Percentiles rank a stretch among this genome's conserved stretches.
Conservation (phyloP, 2,113 vertebrate species). For the Euleptes europaea region DNA sequence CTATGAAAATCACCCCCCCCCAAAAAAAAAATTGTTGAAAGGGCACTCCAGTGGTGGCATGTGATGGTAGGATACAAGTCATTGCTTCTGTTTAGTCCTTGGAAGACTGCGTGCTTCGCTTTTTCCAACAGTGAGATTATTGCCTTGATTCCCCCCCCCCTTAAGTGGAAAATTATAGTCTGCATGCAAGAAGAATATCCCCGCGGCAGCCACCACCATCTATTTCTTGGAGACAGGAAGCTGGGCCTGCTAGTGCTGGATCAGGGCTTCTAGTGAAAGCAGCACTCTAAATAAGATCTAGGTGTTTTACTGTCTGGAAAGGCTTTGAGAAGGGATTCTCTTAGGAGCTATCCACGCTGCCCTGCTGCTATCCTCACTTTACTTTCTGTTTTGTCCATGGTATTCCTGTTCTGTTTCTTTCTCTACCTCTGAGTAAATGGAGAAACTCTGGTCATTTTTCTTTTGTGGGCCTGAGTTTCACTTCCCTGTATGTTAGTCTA, state of each 20-base stretch:
- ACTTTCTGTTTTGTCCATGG: fast-evolving
- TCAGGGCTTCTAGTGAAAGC: neutral
- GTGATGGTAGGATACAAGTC: too few relatives aligned
- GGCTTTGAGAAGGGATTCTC: neutral
- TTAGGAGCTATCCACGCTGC: neutral
- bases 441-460: neutral
- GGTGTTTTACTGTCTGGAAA: neutral
- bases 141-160: neutral
- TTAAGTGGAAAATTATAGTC: neutral
- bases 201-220: neutral
- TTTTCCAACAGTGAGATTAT: too few relatives aligned
- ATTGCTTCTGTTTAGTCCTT: too few relatives aligned
- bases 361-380: neutral
- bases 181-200: neutral
- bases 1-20: too few relatives aligned
- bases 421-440: neutral
- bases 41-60: too few relatives aligned
- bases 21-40: too few relatives aligned
- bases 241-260: neutral
- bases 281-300: neutral
- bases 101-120: too few relatives aligned
- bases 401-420: neutral
- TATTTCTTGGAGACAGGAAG: neutral
- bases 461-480: neutral
- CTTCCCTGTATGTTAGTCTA: neutral